Conservation (phyloP, 2,797 vertebrate genomes). For the Lithobates pipiens region DNA sequence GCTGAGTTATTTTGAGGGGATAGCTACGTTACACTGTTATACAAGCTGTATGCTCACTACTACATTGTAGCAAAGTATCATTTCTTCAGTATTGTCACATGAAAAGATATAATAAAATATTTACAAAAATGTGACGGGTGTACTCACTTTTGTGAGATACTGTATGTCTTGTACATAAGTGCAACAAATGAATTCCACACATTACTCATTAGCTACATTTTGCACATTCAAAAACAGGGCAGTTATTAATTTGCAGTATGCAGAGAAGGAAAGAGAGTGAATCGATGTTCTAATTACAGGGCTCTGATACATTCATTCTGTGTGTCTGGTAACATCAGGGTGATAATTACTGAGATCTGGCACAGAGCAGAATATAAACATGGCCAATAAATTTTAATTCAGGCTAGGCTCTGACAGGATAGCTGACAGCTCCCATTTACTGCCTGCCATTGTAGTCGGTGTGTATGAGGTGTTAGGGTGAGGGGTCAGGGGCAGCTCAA, state of each 20-base stretch:
- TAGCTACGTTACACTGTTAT: no score
- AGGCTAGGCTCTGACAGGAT: conserved; percentile 52
- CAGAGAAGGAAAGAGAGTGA: conserved; percentile 30
- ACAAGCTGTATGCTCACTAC: no score
- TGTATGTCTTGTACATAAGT: no score
- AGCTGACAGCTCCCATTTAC: conserved; percentile 67
- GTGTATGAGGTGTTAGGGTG: conserved; percentile 52
- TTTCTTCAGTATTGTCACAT: no score
- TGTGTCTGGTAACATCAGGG: conserved; percentile 64
- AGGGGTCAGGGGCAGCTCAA: conserved; percentile 61
- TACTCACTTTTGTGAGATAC: no score
- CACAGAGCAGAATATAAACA: conserved; percentile 60
- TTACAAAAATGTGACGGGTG: no score
- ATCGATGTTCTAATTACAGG: conserved; percentile 62
- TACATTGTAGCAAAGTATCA: no score
- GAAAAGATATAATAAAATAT: no score
- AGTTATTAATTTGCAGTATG: conserved; percentile 52
- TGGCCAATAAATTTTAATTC: conserved; percentile 66
- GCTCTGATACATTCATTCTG: conserved; percentile 69
- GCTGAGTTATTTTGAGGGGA: no score
- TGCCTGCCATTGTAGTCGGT: conserved; percentile 62
- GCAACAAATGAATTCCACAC: background rate
- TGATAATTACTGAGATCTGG: conserved; percentile 69
- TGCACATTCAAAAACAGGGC: conserved; percentile 30
- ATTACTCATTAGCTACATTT: conserved; percentile 7